Conservation (phyloP, 2,797 vertebrate species). For the Phalanger gymnotis region DNA sequence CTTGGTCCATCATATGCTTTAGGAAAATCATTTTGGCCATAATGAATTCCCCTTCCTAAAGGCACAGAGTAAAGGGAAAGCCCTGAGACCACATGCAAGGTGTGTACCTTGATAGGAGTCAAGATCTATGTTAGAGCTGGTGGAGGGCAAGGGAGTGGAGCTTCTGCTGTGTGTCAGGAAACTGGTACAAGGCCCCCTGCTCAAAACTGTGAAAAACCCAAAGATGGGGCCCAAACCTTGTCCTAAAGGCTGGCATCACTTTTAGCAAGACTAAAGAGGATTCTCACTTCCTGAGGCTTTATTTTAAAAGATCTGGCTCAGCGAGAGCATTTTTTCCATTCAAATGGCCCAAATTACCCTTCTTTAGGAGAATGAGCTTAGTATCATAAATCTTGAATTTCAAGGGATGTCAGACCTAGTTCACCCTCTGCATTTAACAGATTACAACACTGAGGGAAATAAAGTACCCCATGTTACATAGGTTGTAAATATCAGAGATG, state of each 20-base stretch:
- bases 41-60: neutral
- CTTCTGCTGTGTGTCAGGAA: neutral
- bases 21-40: neutral
- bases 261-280: neutral
- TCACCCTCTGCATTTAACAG: neutral
- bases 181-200: neutral
- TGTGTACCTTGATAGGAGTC: neutral
- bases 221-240: neutral
- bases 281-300: neutral
- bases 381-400: neutral
- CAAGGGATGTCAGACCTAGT: neutral
- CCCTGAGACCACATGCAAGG: neutral
- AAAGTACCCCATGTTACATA: neutral
- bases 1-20: neutral
- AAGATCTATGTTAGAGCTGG: neutral
- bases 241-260: neutral
- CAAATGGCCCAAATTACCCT: neutral
- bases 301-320: neutral
- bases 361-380: neutral
- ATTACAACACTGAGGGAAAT: neutral
- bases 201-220: constrained; percentile 3
- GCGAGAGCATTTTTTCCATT: neutral
- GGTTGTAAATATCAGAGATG: neutral
- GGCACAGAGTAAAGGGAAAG: neutral
- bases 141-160: neutral